Evolutionary conservation across 2,113 vertebrate genomes (phyloP).

Genomic region (Equus przewalskii): DNA sequence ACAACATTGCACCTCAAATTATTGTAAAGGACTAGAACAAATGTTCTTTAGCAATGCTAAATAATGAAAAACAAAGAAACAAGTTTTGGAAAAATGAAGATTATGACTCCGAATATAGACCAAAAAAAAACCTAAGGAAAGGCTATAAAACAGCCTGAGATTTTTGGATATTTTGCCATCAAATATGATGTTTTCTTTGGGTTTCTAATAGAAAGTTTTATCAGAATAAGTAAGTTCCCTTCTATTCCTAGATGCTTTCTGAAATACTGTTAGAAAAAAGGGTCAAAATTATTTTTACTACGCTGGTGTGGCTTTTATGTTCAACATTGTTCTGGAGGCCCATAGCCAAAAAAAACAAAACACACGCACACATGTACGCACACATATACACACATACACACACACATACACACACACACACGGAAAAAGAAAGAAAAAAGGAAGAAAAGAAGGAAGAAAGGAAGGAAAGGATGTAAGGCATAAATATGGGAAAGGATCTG

Average conservation of each 20-base stretch:
- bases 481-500: not conserved
- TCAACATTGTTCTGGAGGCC: not conserved
- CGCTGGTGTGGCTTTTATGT: not conserved
- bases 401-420: no score
- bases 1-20: not conserved
- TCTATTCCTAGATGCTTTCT: not conserved
- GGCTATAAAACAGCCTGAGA: rapidly evolving
- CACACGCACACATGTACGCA: not conserved
- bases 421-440: not conserved
- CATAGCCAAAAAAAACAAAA: not conserved
- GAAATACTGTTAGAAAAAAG: not conserved
- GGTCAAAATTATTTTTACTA: not conserved
- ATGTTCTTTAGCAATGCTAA: not conserved
- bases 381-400: not conserved
- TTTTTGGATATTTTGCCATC: not conserved
- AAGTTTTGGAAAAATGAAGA: not conserved
- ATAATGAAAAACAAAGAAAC: not conserved
- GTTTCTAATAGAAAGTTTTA: not conserved
- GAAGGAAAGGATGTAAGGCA: not conserved
- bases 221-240: not conserved
- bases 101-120: not conserved
- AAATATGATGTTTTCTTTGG: not conserved
- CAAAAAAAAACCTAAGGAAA: not conserved
- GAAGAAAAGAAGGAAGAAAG: not conserved
- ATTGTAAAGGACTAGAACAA: not conserved